A percentile compares a stretch with the other conserved stretches of the same genome.
phyloP scores from a whole-genome alignment of 2,797 vertebrate genomes.

The Siniperca undulata region DNA sequence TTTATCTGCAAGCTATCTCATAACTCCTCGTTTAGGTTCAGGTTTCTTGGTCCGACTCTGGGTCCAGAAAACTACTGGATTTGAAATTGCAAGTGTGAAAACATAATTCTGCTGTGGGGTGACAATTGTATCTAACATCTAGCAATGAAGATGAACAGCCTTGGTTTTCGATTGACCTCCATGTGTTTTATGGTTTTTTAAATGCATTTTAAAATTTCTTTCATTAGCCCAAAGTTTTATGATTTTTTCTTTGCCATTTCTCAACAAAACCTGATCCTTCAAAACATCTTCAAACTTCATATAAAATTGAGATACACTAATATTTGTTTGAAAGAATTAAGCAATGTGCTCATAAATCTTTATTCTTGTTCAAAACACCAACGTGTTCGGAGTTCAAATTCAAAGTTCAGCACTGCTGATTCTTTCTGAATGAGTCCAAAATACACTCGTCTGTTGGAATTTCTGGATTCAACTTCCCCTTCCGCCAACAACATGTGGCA shows the following conservation, averaged over 20 bases:
- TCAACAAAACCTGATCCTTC: background rate
- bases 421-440: slow-evolving; percentile 4
- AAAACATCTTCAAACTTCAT: background rate
- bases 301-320: background rate
- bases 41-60: too few species aligned
- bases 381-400: too few species aligned
- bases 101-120: background rate
- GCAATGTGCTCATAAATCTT: background rate
- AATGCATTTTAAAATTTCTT: too few species aligned
- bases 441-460: background rate
- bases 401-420: background rate
- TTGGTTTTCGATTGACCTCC: background rate
- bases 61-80: background rate
- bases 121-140: background rate
- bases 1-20: too few species aligned
- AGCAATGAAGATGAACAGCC: too few species aligned
- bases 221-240: background rate
- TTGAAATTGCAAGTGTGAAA: background rate
- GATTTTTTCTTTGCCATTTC: background rate
- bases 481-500: slow-evolving; percentile 38
- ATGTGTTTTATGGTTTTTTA: background rate
- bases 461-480: background rate
- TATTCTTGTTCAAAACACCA: too few species aligned
- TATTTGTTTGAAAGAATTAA: background rate
- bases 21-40: too few species aligned